phyloP scores from a whole-genome alignment of 2,797 vertebrate genomes.

The Betta splendens region DNA sequence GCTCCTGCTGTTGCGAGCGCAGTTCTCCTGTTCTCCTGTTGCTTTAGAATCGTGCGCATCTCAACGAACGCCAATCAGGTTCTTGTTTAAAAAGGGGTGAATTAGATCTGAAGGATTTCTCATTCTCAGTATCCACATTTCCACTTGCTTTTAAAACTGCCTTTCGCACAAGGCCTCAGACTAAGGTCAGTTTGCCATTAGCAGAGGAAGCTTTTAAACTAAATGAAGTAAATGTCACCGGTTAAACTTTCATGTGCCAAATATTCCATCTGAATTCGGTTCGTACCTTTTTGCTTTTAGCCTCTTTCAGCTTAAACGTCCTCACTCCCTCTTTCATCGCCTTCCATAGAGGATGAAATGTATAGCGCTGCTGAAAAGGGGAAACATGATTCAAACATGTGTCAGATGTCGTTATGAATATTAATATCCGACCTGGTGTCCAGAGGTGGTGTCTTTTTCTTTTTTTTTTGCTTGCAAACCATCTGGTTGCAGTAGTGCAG shows the following conservation, averaged over 20 bases:
- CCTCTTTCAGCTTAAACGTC: constrained; percentile 19
- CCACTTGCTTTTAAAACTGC: constrained; percentile 2
- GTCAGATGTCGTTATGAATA: constrained; percentile 63
- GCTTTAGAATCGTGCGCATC: constrained; percentile 27
- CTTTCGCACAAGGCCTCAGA: constrained; percentile 10
- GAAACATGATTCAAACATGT: constrained; percentile 60
- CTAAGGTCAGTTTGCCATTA: constrained; percentile 19
- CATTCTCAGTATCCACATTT: not conserved
- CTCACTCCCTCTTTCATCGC: constrained; percentile 11
- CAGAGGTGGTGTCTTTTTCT: constrained; percentile 40
- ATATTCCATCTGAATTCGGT: constrained; percentile 24
- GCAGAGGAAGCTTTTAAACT: constrained; percentile 24
- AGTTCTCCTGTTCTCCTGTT: constrained; percentile 2
- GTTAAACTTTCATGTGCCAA: constrained; percentile 31
- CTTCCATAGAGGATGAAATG: constrained; percentile 27
- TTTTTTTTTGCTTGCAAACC: constrained; percentile 40
- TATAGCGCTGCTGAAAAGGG: constrained; percentile 23
- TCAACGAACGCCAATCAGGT: constrained; percentile 9
- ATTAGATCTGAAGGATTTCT: constrained; percentile 18
- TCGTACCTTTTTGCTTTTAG: constrained; percentile 7
- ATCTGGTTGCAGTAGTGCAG: constrained; percentile 44
- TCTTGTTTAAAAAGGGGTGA: constrained; percentile 9
- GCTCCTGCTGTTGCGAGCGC: constrained; percentile 6
- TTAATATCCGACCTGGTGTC: constrained; percentile 56
- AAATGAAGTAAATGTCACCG: constrained; percentile 40